These are phyloP conservation scores for Zoanthus gigantus DNA, from an alignment of 92 coral and sea anemone species.

Conservation along the genomic window DNA sequence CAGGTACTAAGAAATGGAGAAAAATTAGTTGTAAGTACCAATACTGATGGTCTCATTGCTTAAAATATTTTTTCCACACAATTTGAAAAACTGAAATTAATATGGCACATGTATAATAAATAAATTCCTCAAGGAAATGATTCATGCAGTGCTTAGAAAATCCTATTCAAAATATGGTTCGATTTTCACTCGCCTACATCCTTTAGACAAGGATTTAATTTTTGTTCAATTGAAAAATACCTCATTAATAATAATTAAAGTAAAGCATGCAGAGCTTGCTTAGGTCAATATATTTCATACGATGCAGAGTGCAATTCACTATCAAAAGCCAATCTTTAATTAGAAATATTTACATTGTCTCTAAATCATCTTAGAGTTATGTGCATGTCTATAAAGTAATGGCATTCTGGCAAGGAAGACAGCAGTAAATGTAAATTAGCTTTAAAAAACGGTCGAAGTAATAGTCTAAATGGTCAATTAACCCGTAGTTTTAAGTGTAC, in stretches of 20 bases:
- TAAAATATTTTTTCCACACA: not conserved
- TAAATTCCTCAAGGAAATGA: not conserved
- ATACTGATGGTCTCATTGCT: not conserved
- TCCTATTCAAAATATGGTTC: not conserved
- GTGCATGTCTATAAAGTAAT: too few species aligned
- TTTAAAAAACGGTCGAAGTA: not conserved
- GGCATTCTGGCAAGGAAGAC: too few species aligned
- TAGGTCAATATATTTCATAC: not conserved
- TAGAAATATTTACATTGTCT: not conserved
- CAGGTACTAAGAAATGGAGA: not conserved
- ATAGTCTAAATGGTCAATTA: not conserved
- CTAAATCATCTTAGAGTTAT: not conserved
- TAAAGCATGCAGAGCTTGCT: conserved; percentile 22
- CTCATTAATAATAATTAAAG: too few species aligned
- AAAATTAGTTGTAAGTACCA: not conserved
- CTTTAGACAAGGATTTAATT: conserved; percentile 8
- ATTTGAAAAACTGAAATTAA: not conserved
- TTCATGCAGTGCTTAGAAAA: not conserved
- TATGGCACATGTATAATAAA: not conserved
- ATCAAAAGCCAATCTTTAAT: not conserved
- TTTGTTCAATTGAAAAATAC: not conserved
- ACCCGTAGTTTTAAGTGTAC: not conserved
- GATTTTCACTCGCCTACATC: not conserved
- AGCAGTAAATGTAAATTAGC: too few species aligned
- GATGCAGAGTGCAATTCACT: not conserved